Evolutionary conservation across 2,113 vertebrate species (phyloP).

Genomic region (Tretioscincus oriximinensis): DNA sequence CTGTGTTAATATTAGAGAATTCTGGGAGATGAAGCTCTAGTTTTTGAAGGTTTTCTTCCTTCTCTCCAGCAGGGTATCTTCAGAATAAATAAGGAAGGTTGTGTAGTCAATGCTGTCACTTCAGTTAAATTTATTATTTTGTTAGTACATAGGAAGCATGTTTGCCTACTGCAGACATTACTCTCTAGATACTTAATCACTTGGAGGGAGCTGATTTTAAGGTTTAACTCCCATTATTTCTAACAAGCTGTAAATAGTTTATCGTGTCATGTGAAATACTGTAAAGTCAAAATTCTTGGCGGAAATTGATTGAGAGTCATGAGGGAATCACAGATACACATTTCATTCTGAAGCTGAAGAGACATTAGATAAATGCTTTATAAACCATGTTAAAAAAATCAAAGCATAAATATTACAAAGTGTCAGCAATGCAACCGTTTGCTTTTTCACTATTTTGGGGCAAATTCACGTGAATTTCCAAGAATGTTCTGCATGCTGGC

Average conservation of each 20-base stretch:
- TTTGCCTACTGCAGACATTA: constrained; percentile 22
- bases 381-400: neutral
- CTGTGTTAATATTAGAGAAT: neutral
- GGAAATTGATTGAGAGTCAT: neutral
- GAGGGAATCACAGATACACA: neutral
- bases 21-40: neutral
- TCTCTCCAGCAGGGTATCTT: neutral
- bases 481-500: neutral
- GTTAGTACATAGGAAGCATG: constrained; percentile 1
- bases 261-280: neutral
- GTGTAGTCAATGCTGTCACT: neutral
- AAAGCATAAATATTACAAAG: neutral
- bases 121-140: constrained; percentile 13
- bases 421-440: neutral
- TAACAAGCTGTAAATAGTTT: neutral
- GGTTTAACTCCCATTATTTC: neutral
- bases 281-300: constrained; percentile 11
- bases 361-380: neutral
- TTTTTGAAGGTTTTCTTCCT: neutral
- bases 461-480: constrained; percentile 8
- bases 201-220: neutral
- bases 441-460: neutral
- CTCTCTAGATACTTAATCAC: constrained; percentile 9
- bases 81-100: neutral
- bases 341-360: neutral